Conservation (phyloP, 2,888 invertebrate species). For the Temnothorax ravouxi region DNA sequence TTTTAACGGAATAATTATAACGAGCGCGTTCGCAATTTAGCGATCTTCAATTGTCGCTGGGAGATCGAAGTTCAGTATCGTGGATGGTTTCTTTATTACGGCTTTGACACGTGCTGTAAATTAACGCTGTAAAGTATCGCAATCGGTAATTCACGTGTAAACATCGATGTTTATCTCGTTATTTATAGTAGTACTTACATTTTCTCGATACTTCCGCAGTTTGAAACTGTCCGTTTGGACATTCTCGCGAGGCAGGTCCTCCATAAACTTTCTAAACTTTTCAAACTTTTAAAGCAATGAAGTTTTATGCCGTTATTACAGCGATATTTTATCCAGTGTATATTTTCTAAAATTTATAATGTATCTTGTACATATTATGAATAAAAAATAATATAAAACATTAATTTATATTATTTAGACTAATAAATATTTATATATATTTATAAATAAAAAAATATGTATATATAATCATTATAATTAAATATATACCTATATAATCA, state of each 20-base stretch:
- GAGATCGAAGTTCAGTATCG: background rate
- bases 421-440: background rate
- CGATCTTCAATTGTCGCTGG: background rate
- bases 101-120: too few species aligned
- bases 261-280: background rate
- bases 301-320: background rate
- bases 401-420: background rate
- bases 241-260: background rate
- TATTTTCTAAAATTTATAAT: background rate
- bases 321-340: background rate
- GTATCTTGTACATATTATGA: background rate
- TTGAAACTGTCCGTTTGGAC: background rate
- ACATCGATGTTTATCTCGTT: background rate
- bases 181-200: background rate
- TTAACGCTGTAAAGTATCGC: background rate
- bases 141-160: background rate
- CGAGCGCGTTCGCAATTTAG: background rate
- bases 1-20: background rate
- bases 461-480: too few species aligned
- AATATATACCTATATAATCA: too few species aligned
- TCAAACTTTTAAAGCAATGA: background rate
- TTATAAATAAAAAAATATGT: background rate
- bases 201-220: background rate
- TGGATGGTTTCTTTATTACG: background rate
- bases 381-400: background rate